Percentiles rank a stretch among this genome's conserved stretches.
These are phyloP conservation scores for Phyllopteryx taeniolatus DNA, from an alignment of 2,113 vertebrate genomes.

Conservation along the genomic window DNA sequence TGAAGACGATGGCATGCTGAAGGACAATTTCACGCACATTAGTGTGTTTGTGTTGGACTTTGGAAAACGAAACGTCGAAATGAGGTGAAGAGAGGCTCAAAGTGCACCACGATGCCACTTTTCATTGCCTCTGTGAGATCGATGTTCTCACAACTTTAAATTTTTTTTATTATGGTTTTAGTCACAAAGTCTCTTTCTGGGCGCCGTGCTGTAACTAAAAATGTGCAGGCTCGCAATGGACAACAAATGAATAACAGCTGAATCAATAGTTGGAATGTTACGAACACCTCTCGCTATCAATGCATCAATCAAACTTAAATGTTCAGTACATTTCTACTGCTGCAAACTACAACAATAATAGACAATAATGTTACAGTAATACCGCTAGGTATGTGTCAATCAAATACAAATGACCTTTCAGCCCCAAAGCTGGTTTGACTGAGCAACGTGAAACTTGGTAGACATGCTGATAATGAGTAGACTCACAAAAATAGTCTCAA, in stretches of 20 bases:
- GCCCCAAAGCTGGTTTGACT: too few species aligned
- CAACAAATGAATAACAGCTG: not conserved
- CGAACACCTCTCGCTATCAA: too few species aligned
- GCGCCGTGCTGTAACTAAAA: not conserved
- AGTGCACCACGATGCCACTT: not conserved
- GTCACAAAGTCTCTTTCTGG: not conserved
- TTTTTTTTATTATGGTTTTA: not conserved
- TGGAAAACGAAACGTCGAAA: not conserved
- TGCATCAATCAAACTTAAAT: too few species aligned
- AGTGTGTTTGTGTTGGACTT: not conserved
- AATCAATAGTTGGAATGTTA: not conserved
- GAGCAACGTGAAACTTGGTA: too few species aligned
- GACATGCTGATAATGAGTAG: too few species aligned
- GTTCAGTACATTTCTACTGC: too few species aligned
- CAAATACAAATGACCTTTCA: too few species aligned
- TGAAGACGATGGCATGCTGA: not conserved
- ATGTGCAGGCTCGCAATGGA: not conserved
- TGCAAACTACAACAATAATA: too few species aligned
- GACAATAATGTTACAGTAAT: too few species aligned
- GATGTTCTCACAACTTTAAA: not conserved
- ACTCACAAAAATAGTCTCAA: not conserved
- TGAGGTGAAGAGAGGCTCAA: not conserved
- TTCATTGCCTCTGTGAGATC: not conserved
- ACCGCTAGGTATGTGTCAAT: too few species aligned
- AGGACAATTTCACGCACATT: conserved; percentile 8